phyloP scores from a whole-genome alignment of 2,888 invertebrate species.

The Chalcosyrphus nemorum region DNA sequence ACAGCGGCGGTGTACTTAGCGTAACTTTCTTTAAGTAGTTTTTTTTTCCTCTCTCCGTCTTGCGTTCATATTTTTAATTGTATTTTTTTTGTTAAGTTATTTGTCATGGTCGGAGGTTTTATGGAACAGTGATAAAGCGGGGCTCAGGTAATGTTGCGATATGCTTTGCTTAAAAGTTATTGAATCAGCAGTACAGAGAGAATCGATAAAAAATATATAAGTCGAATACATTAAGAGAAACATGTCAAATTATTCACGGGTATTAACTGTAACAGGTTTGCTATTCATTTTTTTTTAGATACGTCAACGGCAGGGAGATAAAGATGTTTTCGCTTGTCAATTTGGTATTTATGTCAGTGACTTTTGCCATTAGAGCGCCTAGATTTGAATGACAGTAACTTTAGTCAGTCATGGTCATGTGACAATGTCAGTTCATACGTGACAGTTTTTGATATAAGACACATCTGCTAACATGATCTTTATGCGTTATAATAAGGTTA shows the following conservation, averaged over 20 bases:
- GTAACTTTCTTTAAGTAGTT: constrained; percentile 66
- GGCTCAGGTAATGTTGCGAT: constrained; percentile 13
- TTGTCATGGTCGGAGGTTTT: constrained; percentile 67
- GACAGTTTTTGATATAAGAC: too few relatives aligned
- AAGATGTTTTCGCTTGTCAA: not conserved
- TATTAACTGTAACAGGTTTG: constrained; percentile 21
- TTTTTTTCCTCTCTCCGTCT: constrained; percentile 1
- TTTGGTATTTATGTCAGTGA: constrained; percentile 5
- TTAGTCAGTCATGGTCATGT: too few relatives aligned
- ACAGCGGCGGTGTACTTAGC: constrained; percentile 34
- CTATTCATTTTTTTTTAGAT: not conserved
- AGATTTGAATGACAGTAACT: not conserved
- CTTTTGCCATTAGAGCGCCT: not conserved
- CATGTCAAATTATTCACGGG: constrained; percentile 21
- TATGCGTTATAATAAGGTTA: too few relatives aligned
- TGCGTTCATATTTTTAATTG: constrained; percentile 24
- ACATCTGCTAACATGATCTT: too few relatives aligned
- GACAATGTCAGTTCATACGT: not conserved
- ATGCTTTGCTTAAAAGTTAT: not conserved
- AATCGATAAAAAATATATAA: not conserved
- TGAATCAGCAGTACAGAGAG: not conserved
- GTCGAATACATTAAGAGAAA: not conserved
- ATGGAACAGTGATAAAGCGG: constrained; percentile 46
- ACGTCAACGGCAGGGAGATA: not conserved
- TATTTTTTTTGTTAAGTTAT: constrained; percentile 45